Conservation (phyloP, 2,113 vertebrate genomes). For the Corythornis madagascariensis region DNA sequence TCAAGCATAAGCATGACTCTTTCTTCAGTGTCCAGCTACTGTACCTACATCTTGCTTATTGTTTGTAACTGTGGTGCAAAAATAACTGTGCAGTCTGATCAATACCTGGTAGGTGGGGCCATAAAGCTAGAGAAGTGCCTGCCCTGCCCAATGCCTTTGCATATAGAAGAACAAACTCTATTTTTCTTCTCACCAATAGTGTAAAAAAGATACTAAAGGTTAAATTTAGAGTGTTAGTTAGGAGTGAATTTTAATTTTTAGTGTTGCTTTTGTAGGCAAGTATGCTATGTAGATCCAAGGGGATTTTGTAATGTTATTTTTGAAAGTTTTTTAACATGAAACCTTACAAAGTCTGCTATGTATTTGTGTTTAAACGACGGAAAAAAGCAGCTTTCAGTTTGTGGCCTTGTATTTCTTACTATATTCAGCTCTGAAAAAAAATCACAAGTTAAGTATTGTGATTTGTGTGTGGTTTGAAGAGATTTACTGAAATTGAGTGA, state of each 20-base stretch:
- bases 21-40: neutral
- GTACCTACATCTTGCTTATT: neutral
- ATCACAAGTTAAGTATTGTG: neutral
- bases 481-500: neutral
- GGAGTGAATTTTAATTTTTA: neutral
- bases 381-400: neutral
- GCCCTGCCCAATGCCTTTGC: neutral
- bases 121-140: neutral
- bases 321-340: neutral
- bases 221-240: neutral
- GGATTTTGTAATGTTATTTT: neutral
- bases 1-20: neutral
- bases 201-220: neutral
- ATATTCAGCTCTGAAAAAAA: neutral
- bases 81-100: neutral
- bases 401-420: neutral
- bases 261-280: neutral
- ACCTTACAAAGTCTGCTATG: neutral
- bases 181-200: neutral
- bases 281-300: neutral
- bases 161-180: neutral
- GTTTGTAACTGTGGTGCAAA: neutral
- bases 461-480: constrained; percentile 30
- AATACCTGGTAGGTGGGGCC: neutral
- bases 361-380: neutral